These are phyloP conservation scores for Noctua janthina DNA, from an alignment of 2,888 invertebrate genomes.

Conservation along the genomic window DNA sequence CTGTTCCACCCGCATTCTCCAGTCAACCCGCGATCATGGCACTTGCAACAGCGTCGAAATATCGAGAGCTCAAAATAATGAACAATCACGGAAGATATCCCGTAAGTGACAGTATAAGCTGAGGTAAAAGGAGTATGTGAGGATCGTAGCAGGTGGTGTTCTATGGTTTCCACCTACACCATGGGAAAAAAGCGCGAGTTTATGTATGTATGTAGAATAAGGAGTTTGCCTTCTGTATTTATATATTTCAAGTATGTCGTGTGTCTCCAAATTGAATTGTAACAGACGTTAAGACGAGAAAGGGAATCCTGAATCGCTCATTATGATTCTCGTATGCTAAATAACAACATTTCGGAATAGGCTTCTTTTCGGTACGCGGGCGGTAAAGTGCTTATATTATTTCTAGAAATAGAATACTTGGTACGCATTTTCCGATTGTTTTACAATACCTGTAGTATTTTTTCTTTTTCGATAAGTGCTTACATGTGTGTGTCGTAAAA, in stretches of 20 bases:
- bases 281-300: constrained; percentile 55
- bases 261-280: constrained; percentile 66
- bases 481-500: background rate
- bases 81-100: too few relatives aligned
- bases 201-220: background rate
- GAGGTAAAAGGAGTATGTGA: too few relatives aligned
- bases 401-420: background rate
- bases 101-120: too few relatives aligned
- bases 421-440: background rate
- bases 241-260: constrained; percentile 11
- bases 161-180: too few relatives aligned
- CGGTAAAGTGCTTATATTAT: constrained; percentile 38
- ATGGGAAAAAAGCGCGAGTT: too few relatives aligned
- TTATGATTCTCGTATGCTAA: constrained; percentile 64
- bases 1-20: too few relatives aligned
- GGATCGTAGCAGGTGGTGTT: too few relatives aligned
- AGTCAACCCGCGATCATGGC: too few relatives aligned
- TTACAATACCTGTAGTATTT: constrained; percentile 4
- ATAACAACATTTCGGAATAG: constrained; percentile 57
- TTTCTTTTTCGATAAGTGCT: constrained; percentile 1
- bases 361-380: constrained; percentile 25
- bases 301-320: constrained; percentile 67
- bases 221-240: background rate
- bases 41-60: too few relatives aligned
- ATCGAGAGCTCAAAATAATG: too few relatives aligned